Evolutionary conservation across 2,797 vertebrate species (phyloP), one percentile per base, ranked within the genome.

Genomic region (Telmatherina bonti): DNA sequence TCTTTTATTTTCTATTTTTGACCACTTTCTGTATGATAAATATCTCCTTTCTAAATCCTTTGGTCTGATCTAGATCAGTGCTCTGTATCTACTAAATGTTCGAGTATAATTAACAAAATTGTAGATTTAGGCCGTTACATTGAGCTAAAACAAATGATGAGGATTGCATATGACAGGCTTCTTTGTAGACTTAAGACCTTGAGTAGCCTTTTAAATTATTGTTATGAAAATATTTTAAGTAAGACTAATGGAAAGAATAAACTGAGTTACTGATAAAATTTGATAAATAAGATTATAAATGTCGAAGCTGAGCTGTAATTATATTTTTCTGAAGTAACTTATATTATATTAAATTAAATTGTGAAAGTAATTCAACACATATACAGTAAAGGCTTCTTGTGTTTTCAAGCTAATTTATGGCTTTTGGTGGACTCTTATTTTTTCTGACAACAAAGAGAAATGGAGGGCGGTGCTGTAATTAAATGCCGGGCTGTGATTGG

Each of bases 401-500:
- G 72, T 69, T 84, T 81, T 71, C 55, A 69, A 20, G 62, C 55
- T 68, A 55, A 79, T 68, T 62, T 62, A 52, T 49, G 70, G 56
- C 29, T 70, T 24, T 61, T 31, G 7, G 22, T 41, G 31, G 63
- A 38, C 1, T 38, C 12, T 38, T 31, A n/a, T n/a, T 30, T 60
- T 31, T 29, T 38, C 15, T 49, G 30, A 33, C 18, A 30, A 53
- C 38, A 57, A 15, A 20, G 20, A 31, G 31, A n/a, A 6, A 11
- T 4, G 52, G 35, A 53, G 82, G 93, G 92, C 74, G 92, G 74
- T 47, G 79, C 38, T 67, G 73, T 67, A 67, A 81, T 89, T 84
- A 81, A 33, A 83, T 52, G 18, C 5, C 72, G 29, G 22, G 20
- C 24, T 67, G 47, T 68, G 67, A 94, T 94, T 94, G 94, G 94